Conservation (phyloP, 2,113 vertebrate species). For the Pelvicachromis taeniatus region DNA sequence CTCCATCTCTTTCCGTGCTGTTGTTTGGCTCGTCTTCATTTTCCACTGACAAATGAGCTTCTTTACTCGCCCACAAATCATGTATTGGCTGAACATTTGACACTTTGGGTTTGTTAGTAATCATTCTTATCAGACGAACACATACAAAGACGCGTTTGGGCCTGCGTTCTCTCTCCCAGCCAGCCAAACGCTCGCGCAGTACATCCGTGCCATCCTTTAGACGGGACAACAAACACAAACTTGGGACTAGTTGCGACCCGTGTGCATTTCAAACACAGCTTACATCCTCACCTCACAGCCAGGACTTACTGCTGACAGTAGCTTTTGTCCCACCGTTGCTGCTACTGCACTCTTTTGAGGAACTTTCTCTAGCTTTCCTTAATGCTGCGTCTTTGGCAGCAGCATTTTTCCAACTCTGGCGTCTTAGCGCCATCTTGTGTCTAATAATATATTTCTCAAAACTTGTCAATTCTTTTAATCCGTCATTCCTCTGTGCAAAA, state of each 20-base stretch:
- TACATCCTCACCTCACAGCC: background rate
- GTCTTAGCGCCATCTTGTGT: constrained; percentile 62
- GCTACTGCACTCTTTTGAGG: background rate
- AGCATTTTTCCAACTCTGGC: background rate
- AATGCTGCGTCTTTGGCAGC: background rate
- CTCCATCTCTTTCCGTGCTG: background rate
- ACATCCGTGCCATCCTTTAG: background rate
- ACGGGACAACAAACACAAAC: background rate
- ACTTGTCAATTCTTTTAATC: background rate
- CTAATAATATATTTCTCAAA: background rate
- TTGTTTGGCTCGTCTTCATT: background rate
- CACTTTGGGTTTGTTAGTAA: background rate
- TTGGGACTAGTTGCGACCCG: background rate
- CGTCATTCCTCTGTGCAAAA: background rate
- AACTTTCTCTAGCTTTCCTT: background rate
- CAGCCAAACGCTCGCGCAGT: background rate
- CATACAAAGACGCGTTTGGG: background rate
- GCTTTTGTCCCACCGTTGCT: background rate
- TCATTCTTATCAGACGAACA: background rate
- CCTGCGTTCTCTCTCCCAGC: background rate
- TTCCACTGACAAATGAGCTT: background rate
- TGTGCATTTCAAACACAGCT: background rate
- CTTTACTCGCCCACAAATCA: background rate
- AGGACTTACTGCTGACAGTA: background rate
- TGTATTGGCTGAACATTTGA: background rate